Evolutionary conservation across 2,888 invertebrate genomes (phyloP), one percentile per base, ranked within the genome.

Genomic region (Heliconius aoede): DNA sequence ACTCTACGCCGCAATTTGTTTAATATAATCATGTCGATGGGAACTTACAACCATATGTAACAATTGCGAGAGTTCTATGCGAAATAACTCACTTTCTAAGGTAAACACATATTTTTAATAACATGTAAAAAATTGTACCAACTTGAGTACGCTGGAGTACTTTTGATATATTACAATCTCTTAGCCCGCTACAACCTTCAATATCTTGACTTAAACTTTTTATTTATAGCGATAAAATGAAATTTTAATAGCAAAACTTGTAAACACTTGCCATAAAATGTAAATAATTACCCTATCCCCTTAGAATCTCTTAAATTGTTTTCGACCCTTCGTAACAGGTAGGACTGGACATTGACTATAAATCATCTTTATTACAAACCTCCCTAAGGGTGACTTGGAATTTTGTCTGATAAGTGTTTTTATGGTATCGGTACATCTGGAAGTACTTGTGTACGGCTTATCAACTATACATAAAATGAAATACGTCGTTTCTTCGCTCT

Each of bases 341-440:
- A 85, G 61, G 51, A 75, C 88, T 90, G 92, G 93, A 91, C 92
- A 91, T 91, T 86, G 87, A 86, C 85, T 86, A 93, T 94, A 93
- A 94, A 94, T 94, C 93, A 93, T 92, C 92, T 93, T 93, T 93
- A 91, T 90, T 90, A 89, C 89, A 85, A 72, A 82, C 82, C 82
- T 86, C 85, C 87, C 84, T 82, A 79, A 78, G 87, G 80, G 79
- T 78, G 73, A 80, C 74, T 80, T 71, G 78, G 89, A 85, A 87
- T 89, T 89, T 86, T 82, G 81, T 80, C 85, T 84, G 85, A 83
- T 86, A 85, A 82, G 72, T 82, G 83, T 84, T 84, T 84, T 82
- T 85, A 84, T 87, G 86, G 87, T 86, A 60, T 40, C 55, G 21
- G 13, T 55, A 69, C 15, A 30, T 32, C 5, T 60, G 60, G 36